Percentiles rank a stretch among this genome's conserved stretches.
These are phyloP conservation scores for Actias luna DNA, from an alignment of 2,888 invertebrate species.

Conservation along the genomic window DNA sequence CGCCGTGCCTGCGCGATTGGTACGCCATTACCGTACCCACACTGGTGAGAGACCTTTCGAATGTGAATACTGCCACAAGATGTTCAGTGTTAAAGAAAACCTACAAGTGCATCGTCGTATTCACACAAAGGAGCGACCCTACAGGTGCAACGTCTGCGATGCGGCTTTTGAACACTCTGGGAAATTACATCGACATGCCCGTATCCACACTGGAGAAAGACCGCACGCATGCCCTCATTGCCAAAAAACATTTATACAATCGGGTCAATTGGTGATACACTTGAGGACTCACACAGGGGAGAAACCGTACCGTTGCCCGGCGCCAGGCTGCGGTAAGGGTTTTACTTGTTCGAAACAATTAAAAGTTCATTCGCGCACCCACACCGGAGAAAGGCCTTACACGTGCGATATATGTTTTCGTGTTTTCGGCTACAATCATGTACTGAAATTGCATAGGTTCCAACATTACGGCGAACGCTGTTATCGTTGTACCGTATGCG, in stretches of 20 bases:
- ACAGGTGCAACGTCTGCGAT: slow-evolving; percentile 93
- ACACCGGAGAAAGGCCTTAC: slow-evolving; percentile 95
- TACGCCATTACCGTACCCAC: slow-evolving; percentile 93
- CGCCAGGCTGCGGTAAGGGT: slow-evolving; percentile 92
- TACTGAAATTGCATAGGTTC: slow-evolving; percentile 92
- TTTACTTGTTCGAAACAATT: slow-evolving; percentile 96
- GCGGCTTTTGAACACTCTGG: slow-evolving; percentile 95
- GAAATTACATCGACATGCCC: slow-evolving; percentile 93
- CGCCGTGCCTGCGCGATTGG: slow-evolving; percentile 92
- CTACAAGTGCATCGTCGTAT: slow-evolving; percentile 94
- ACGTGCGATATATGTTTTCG: slow-evolving; percentile 95
- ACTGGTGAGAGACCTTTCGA: slow-evolving; percentile 95
- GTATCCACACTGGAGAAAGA: slow-evolving; percentile 94
- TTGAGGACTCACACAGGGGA: slow-evolving; percentile 94
- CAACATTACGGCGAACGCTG: slow-evolving; percentile 96
- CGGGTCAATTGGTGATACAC: slow-evolving; percentile 94
- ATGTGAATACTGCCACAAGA: slow-evolving; percentile 95
- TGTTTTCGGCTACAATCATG: slow-evolving; percentile 95
- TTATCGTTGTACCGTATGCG: slow-evolving; percentile 95
- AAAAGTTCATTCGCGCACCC: slow-evolving; percentile 94
- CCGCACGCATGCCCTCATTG: slow-evolving; percentile 95
- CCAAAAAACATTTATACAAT: slow-evolving; percentile 94
- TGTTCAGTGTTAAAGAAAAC: slow-evolving; percentile 96
- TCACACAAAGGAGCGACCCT: slow-evolving; percentile 95
- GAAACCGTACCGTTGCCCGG: slow-evolving; percentile 91